Conservation (phyloP, 2,113 vertebrate species). For the Nymphicus hollandicus region DNA sequence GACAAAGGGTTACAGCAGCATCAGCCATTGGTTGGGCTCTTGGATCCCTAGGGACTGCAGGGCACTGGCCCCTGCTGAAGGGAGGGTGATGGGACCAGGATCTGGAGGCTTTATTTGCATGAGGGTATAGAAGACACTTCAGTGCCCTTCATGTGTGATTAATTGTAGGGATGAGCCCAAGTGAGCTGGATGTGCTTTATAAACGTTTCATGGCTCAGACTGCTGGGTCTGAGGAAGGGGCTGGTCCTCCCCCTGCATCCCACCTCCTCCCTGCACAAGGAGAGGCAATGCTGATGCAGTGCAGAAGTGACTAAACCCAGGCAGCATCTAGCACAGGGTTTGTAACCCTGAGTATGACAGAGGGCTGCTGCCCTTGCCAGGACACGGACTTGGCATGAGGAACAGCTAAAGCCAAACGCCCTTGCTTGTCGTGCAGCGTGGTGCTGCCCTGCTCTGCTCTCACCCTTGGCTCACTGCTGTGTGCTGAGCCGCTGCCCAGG, state of each 20-base stretch:
- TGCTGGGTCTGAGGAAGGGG: neutral
- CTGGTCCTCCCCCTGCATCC: neutral
- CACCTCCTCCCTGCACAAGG: neutral
- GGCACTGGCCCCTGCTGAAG: neutral
- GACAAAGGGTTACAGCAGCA: neutral
- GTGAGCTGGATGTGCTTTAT: neutral
- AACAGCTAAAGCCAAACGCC: neutral
- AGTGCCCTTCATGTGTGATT: neutral
- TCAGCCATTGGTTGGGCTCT: neutral
- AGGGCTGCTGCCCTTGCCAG: neutral
- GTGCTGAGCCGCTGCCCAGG: neutral
- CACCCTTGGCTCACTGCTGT: neutral
- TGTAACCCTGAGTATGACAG: neutral
- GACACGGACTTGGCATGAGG: neutral
- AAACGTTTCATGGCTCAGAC: neutral
- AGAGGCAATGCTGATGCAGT: neutral
- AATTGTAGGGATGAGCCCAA: neutral
- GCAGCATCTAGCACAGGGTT: fast-evolving
- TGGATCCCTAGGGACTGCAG: neutral
- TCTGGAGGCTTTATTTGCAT: neutral
- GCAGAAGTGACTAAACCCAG: neutral
- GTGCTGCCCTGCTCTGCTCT: neutral
- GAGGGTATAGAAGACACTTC: too few species aligned
- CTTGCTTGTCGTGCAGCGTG: fast-evolving
- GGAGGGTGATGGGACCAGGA: neutral